Conservation (phyloP, 1,140 invertebrate genomes). For the Drosophila azteca region DNA sequence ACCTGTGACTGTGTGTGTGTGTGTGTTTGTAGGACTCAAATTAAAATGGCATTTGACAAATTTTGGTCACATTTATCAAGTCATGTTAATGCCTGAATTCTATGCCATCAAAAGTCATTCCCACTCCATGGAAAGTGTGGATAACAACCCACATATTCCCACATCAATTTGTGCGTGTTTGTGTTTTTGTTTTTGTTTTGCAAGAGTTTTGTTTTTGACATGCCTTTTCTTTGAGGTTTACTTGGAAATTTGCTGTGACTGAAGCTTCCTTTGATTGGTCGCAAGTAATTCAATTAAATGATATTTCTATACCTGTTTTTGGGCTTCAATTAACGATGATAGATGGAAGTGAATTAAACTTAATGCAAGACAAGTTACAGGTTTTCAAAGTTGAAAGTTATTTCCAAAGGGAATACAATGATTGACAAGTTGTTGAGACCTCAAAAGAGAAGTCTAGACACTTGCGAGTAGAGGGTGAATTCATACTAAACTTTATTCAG, state of each 20-base stretch:
- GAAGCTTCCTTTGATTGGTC: not conserved
- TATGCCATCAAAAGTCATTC: not conserved
- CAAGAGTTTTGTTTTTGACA: conserved; percentile 2
- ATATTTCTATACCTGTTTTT: not conserved
- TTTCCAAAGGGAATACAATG: too few species aligned
- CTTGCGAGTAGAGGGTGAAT: too few species aligned
- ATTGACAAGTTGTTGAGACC: too few species aligned
- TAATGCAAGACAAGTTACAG: too few species aligned
- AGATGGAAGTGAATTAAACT: too few species aligned
- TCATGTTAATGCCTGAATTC: conserved; percentile 55
- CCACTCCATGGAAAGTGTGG: too few species aligned
- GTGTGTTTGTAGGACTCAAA: conserved; percentile 38
- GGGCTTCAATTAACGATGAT: too few species aligned
- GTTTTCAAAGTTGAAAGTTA: too few species aligned
- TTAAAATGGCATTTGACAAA: conserved; percentile 77
- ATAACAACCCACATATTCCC: not conserved
- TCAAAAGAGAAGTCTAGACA: too few species aligned
- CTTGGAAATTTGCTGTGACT: not conserved
- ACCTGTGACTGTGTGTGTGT: conserved; percentile 16
- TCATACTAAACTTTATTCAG: too few species aligned
- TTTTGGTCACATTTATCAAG: conserved; percentile 67
- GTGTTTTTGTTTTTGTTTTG: not conserved
- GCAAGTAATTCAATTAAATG: not conserved
- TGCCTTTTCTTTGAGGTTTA: conserved; percentile 6
- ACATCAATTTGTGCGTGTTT: not conserved